These are phyloP conservation scores for Drosophila nebulosa DNA, from an alignment of 1,140 invertebrate genomes.

Conservation along the genomic window DNA sequence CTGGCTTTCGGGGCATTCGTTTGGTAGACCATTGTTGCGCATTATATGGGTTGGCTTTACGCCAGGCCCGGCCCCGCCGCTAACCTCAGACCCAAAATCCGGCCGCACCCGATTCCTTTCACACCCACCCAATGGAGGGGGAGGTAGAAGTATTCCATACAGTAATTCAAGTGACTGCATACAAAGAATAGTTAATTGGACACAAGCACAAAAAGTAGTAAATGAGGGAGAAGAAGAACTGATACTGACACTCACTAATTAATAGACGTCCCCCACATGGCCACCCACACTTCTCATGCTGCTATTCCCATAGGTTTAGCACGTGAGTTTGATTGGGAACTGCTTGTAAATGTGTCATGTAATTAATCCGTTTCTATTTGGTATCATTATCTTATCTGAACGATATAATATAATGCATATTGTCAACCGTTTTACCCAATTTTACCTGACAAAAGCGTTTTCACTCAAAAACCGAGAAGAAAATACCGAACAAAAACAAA, in stretches of 20 bases:
- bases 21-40: constrained; percentile 40
- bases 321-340: constrained; percentile 1
- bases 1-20: neutral
- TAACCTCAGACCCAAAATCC: neutral
- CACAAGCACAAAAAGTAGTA: neutral
- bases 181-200: neutral
- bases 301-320: neutral
- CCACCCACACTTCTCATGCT: neutral
- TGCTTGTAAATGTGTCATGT: constrained; percentile 6
- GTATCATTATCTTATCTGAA: neutral
- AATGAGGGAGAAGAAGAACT: neutral
- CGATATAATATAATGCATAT: constrained; percentile 1
- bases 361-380: constrained; percentile 1
- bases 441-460: constrained; percentile 1
- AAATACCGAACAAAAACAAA: neutral
- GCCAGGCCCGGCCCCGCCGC: constrained; percentile 12
- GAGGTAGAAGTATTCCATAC: too few relatives aligned
- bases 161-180: neutral
- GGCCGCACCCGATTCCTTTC: neutral
- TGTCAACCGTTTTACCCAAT: neutral
- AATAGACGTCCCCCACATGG: neutral
- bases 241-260: neutral
- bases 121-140: neutral
- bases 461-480: neutral
- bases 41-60: constrained; percentile 30